Base-by-base conservation (phyloP, 2,888 invertebrate species). In the Trachelus iudaicus region DNA sequence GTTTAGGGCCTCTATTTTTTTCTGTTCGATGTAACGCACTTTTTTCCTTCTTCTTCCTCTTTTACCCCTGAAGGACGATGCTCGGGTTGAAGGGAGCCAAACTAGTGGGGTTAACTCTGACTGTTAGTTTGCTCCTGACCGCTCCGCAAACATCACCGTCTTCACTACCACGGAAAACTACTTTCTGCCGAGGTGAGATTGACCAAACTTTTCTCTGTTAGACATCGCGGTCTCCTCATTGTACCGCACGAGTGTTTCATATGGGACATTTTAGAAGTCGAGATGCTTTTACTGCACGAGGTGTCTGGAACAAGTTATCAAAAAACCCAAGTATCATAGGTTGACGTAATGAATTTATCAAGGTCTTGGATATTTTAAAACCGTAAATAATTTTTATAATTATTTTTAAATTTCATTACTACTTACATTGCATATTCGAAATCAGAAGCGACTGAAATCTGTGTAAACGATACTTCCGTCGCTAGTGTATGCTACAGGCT, bases 81-180 rank as follows among this genome's bases (percentile, higher is more conserved):
- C 80, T 85, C 82, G 85, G 85, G 84, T 85, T 84, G 85, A 83
- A 76, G 77, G 81, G 83, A 81, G 81, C 81, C 75, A 69, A 69
- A 76, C 77, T 77, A 81, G 86, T 87, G 85, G 89, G 87, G 89
- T 89, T 89, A 89, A 88, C 83, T 82, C 77, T 3, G 79, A 80
- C 80, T 83, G 87, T 88, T 89, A 90, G 90, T 90, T 88, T 81
- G 79, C 79, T 82, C 81, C 80, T 79, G 85, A 82, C 89, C 88
- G 83, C 80, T 86, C 82, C 79, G 77, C 81, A 80, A 83, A 83
- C 77, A 79, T 56, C 56, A 56, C 9, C 56, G 56, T 56, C 56
- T 56, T 56, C 23, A 9, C 56, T 56, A 15, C 75, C 74, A 71
- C 75, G 75, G 30, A 34, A 31, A 77, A 74, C 74, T 77, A 30